Conservation (phyloP, 2,888 invertebrate species). For the Mesopsocus fuscifrons region DNA sequence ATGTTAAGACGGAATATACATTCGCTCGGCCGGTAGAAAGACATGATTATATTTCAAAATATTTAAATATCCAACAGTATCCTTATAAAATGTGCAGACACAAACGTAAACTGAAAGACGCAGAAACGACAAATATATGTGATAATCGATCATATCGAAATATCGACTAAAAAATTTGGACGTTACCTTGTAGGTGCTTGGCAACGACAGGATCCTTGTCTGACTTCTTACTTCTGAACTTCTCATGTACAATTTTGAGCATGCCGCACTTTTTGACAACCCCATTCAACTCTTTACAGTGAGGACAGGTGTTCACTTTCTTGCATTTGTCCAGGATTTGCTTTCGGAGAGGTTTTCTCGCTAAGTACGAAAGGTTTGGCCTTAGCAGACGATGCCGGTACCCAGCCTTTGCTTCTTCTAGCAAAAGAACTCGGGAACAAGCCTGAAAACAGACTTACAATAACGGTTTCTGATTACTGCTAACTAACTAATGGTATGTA, state of each 20-base stretch:
- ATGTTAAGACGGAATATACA: too few species aligned
- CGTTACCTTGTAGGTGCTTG: constrained; percentile 23
- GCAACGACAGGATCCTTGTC: constrained; percentile 37
- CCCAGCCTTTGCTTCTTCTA: constrained; percentile 40
- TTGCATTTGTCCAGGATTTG: constrained; percentile 72
- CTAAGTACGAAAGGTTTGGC: constrained; percentile 69
- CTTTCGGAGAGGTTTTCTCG: constrained; percentile 68
- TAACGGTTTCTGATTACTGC: too few species aligned
- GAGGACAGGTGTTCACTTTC: constrained; percentile 61
- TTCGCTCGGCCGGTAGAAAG: too few species aligned
- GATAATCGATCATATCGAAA: too few species aligned
- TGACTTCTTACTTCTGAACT: constrained; percentile 55
- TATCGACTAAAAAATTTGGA: too few species aligned
- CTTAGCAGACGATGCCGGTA: constrained; percentile 56
- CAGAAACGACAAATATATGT: too few species aligned
- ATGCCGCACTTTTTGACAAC: constrained; percentile 81
- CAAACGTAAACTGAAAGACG: constrained; percentile 4
- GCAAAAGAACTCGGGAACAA: constrained; percentile 69
- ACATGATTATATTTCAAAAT: too few species aligned
- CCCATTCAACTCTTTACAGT: constrained; percentile 74
- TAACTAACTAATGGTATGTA: too few species aligned
- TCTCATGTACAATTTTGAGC: constrained; percentile 83
- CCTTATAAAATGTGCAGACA: too few species aligned
- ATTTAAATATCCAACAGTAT: too few species aligned
- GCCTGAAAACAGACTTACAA: too few species aligned